Evolutionary conservation across 2,888 invertebrate species (phyloP), one percentile per base, ranked within the genome.

Genomic region (Callimorpha dominula): DNA sequence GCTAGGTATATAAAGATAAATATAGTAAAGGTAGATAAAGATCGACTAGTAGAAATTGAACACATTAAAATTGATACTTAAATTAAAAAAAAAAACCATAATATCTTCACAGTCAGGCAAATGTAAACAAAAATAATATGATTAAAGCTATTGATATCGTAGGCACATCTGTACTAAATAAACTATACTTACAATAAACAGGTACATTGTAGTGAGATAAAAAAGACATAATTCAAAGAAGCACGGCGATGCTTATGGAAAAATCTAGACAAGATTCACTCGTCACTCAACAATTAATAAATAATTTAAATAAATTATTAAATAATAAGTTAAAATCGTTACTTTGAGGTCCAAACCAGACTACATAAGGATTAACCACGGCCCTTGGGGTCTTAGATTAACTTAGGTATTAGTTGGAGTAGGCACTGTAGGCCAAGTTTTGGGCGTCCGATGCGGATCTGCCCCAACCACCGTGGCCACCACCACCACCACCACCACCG

Each of bases 361-460:
- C 88, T 91, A 91, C 87, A 81, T 82, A 78, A 85, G 85, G 87
- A 88, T 81, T 76, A 76, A 78, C 68, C 81, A 81, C 78, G 74
- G 77, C 78, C 85, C 81, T 83, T 70, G 63, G 72, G 72, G 86
- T 83, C 82, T 86, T 82, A 79, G 79, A 73, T 82, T 85, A 85
- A 90, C 90, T 92, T 91, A 90, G 91, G 90, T 89, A 83, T 94
- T 88, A 95, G 88, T 94, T 92, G 79, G 94, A 86, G 91, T 97
- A 96, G 75, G 97, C 98, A 87, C 95, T 97, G 93, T 98, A 98
- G 67, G 98, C 97, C 88, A 98, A 87, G 80, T 97, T 96, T 81
- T 97, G 97, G 60, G 97, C 97, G 75, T 97, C 97, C 60, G 96
- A 96, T 75, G 97, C 95, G 79, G 97, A 92, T 82, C 98, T 96